Evolutionary conservation across 2,888 invertebrate species (phyloP).

Genomic region (Dinocampus coccinellae): DNA sequence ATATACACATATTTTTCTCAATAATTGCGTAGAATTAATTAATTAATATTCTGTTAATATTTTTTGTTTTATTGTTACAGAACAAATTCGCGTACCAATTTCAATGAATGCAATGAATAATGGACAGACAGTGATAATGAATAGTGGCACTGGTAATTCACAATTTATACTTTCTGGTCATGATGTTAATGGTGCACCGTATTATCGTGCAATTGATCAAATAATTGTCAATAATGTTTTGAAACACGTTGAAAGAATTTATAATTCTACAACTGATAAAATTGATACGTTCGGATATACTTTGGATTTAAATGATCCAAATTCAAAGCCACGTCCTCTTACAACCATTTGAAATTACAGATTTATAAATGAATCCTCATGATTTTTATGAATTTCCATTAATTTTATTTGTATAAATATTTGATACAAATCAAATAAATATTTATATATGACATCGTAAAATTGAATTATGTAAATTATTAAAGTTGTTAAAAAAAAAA

Average conservation of each 20-base stretch:
- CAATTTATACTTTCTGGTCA: slow-evolving; percentile 46
- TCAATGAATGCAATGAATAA: background rate
- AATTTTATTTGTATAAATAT: background rate
- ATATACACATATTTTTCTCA: too few species aligned
- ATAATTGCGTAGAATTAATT: background rate
- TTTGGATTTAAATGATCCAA: slow-evolving; percentile 49
- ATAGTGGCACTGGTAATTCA: slow-evolving; percentile 29
- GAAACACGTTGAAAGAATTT: slow-evolving; percentile 47
- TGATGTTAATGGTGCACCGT: slow-evolving; percentile 48
- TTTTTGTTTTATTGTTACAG: slow-evolving; percentile 13
- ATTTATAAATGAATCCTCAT: background rate
- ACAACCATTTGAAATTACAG: background rate
- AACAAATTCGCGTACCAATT: background rate
- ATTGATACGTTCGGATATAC: slow-evolving; percentile 44
- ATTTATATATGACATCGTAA: too few species aligned
- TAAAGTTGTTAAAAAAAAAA: too few species aligned
- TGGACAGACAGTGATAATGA: slow-evolving; percentile 34
- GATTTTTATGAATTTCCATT: background rate
- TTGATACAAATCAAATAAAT: background rate
- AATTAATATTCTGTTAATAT: too few species aligned
- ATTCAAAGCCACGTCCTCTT: slow-evolving; percentile 46
- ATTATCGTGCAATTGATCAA: slow-evolving; percentile 46
- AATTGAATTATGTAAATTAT: background rate
- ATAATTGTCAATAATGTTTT: slow-evolving; percentile 42
- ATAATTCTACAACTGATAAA: slow-evolving; percentile 39